Evolutionary conservation across 2,888 invertebrate genomes (phyloP), one percentile per base, ranked within the genome.

Genomic region (Nemoura dubitans): DNA sequence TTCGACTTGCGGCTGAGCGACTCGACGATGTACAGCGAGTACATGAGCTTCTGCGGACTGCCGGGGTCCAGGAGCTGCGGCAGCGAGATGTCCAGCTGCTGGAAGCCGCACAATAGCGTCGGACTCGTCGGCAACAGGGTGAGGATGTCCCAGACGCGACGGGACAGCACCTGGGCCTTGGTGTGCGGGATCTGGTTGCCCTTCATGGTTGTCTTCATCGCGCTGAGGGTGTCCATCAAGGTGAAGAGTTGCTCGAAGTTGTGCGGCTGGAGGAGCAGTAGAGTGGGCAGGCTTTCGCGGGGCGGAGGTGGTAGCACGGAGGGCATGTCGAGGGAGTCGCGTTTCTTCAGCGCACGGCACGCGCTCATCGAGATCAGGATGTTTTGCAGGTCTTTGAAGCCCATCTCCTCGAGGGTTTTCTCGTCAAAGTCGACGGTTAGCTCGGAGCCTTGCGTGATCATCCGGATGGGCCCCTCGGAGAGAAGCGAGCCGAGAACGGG

Each of bases 381-480:
- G 91, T 98, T 93, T 95, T 96, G 91, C 90, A 96, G 96, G 91
- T 98, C 98, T 91, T 98, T 98, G 90, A 98, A 97, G 28, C 98
- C 97, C 93, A 98, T 96, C 91, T 98, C 98, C 76, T 95, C 95
- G 0, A 98, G 92, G 0, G 96, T 96, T 89, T 98, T 96, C 90
- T 98, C 98, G 91, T 98, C 98, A 89, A 96, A 96, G 90, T 98
- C 98, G 2, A 97, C 96, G 0, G 97, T 97, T 7, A 98, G 92
- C 91, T 98, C 98, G 91, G 98, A 98, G 0, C 98, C 98, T 90
- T 97, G 96, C 0, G 98, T 98, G 88, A 98, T 98, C 94, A 98
- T 97, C 81, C 98, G 93, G 85, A 98, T 94, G 0, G 97, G 97
- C 0, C 97, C 97, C 89, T 97, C 97, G 0, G 95, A 95, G 0